Evolutionary conservation across 2,888 invertebrate genomes (phyloP), one percentile per base, ranked within the genome.

Genomic region (Andrena haemorrhoa): DNA sequence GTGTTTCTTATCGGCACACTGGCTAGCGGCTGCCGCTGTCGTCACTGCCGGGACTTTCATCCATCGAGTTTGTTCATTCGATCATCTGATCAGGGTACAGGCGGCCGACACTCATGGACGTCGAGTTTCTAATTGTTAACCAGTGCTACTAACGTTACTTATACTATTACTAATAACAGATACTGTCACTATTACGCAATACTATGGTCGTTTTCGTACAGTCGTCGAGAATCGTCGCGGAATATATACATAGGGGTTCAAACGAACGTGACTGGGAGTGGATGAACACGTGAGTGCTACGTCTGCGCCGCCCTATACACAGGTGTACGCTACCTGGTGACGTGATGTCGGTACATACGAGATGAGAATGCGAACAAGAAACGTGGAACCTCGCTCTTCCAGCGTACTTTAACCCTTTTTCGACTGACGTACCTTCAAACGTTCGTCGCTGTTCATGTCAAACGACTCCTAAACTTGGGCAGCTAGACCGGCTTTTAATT

Each of bases 21-120:
- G 29, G 33, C 73, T 69, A 82, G 75, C 64, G 78, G 79, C 84
- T 84, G 80, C 69, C 87, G 79, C 85, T 68, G 84, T 82, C 70
- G 82, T 86, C 86, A 86, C 84, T 86, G 86, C 87, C 86, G 75
- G 73, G 49, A 82, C 69, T 84, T 79, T 77, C 81, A 81, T 84
- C 23, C 76, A 75, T 63, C 81, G 64, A 71, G 76, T 75, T 84
- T 66, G 65, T 83, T 77, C 66, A 76, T 78, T 79, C 75, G 74
- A 73, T 79, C 76, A 76, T 79, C 47, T 70, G 80, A 82, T 85
- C 86, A 86, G 76, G 84, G 66, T 83, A 84, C 71, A 82, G 74
- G 64, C 82, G 76, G 56, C 61, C 77, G 70, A 70, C 69, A 26
- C 26, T 61, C 69, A 72, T 47, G 65, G 68, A 69, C 72, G 72